A percentile compares a stretch with the other conserved stretches of the same genome.
Conservation (phyloP, 2,113 vertebrate species). For the Phyllostomus discolor region DNA sequence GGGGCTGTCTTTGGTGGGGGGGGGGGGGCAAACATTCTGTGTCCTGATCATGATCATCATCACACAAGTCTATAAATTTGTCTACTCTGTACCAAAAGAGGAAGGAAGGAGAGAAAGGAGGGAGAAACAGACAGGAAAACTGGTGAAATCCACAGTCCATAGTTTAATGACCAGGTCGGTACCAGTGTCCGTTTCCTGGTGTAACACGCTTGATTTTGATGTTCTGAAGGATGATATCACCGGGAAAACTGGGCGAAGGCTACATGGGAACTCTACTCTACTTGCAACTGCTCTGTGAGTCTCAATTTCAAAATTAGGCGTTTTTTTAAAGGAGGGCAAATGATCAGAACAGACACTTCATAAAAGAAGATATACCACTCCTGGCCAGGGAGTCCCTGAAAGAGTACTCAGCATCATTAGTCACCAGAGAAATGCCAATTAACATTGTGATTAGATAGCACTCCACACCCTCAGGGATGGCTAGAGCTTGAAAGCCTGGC, state of each 20-base stretch:
- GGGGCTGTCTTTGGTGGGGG: not conserved
- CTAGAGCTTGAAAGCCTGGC: too few relatives aligned
- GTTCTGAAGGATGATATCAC: not conserved
- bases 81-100: not conserved
- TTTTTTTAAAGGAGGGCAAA: not conserved
- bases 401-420: too few relatives aligned
- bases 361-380: not conserved
- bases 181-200: not conserved
- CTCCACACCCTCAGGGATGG: not conserved
- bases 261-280: not conserved
- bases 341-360: not conserved
- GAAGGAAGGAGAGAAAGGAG: not conserved
- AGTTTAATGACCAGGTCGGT: not conserved
- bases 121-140: not conserved
- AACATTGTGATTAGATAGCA: too few relatives aligned
- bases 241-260: not conserved
- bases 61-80: not conserved
- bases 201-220: not conserved
- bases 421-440: too few relatives aligned
- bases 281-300: not conserved
- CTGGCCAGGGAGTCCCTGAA: not conserved
- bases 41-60: not conserved
- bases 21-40: not conserved
- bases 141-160: not conserved
- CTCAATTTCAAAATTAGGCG: not conserved